Percentiles rank a stretch among this genome's conserved stretches.
These are phyloP conservation scores for Cliona cf. orientalis DNA, from an alignment of 37 sponge, comb jelly and placozoan species.

Conservation along the genomic window DNA sequence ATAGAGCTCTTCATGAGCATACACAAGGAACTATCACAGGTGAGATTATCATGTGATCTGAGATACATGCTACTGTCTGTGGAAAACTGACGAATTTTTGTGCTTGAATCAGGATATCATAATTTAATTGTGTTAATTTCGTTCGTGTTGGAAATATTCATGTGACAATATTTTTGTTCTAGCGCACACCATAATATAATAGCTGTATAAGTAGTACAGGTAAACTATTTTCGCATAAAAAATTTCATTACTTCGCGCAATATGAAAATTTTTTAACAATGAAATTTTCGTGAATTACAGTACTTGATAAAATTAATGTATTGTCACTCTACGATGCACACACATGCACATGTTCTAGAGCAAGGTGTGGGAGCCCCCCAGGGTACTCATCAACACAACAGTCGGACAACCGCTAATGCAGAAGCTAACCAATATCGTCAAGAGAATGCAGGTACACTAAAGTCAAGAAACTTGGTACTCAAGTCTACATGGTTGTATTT, in stretches of 20 bases:
- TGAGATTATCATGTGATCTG: too few relatives aligned
- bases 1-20: constrained; percentile 84
- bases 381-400: constrained; percentile 48
- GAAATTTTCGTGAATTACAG: too few relatives aligned
- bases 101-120: neutral
- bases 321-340: neutral
- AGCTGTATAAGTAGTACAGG: too few relatives aligned
- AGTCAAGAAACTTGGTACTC: too few relatives aligned
- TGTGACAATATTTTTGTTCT: too few relatives aligned
- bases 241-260: too few relatives aligned
- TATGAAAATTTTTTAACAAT: too few relatives aligned
- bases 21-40: constrained; percentile 56
- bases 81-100: neutral
- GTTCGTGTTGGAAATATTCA: too few relatives aligned
- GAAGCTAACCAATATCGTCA: constrained; percentile 64
- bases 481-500: too few relatives aligned
- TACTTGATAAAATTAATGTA: too few relatives aligned
- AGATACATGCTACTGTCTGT: neutral
- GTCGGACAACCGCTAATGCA: constrained; percentile 11
- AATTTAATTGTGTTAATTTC: neutral
- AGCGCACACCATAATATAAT: too few relatives aligned
- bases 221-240: too few relatives aligned
- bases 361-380: constrained; percentile 73
- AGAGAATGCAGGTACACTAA: constrained; percentile 62
- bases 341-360: constrained; percentile 2